Base-by-base conservation (phyloP, 64 coral and sea anemone species). In the Cladopsammia gracilis region DNA sequence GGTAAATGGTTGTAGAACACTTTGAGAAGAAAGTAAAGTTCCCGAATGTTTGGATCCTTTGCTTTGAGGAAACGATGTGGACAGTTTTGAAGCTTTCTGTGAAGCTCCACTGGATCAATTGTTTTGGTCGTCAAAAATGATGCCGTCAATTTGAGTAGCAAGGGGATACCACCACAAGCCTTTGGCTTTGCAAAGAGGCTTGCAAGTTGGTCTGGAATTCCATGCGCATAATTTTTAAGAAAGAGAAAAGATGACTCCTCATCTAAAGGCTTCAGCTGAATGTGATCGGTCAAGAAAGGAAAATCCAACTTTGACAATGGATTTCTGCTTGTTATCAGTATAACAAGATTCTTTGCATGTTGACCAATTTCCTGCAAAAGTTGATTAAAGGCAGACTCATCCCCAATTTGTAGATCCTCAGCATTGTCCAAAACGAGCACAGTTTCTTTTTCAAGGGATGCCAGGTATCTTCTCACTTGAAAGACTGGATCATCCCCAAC, bases 391-490 rank as follows among this genome's bases (percentile, higher is more conserved):
- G 16, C 22, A 20, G n/a, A 0, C 25, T 58, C 70, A 14, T 93
- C 91, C 10, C 34, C 74, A n/a, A 65, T 75, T 76, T 93, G 91
- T 6, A 93, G 45, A 58, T 93, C 82, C 54, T 93, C 91, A 46
- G 91, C 85, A 78, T 93, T 93, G 8, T 93, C 91, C 0, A 93
- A 25, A 53, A 93, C 86, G 0, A 93, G 73, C 1, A 87, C 48
- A 16, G 91, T 93, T 13, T 68, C 61, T 1, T 58, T 77, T 5
- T 3, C 7, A 25, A 66, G 5, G 48, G 82, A 93, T 58, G 22
- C 15, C 8, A 92, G 42, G 19, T 62, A 75, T 14, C 44, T 20
- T 64, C 61, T 26, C 44, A 92, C 6, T 60, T 87, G 82, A 16
- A 3, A 42, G 10, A 93, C 43, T 22, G 91, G 82, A 47, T 78